These are phyloP conservation scores for Lasioglossum calceatum DNA, from an alignment of 2,888 invertebrate species.

Conservation along the genomic window DNA sequence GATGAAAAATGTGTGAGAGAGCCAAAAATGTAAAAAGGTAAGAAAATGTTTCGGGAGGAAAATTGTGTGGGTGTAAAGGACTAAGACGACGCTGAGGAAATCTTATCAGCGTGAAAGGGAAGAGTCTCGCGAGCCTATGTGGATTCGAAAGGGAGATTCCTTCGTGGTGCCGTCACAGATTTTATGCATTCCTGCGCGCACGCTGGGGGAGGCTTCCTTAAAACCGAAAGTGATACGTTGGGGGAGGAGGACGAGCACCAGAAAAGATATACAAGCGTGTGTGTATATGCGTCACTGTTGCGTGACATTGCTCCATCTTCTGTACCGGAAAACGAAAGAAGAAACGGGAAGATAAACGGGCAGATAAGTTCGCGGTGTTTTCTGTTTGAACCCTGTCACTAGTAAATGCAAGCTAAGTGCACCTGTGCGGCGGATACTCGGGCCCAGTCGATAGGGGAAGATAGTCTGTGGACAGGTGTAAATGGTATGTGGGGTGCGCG, in stretches of 20 bases:
- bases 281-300: background rate
- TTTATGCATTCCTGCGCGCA: constrained; percentile 75
- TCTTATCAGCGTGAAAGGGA: constrained; percentile 59
- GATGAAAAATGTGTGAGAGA: background rate
- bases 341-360: constrained; percentile 21
- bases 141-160: constrained; percentile 81
- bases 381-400: background rate
- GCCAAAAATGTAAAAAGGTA: background rate
- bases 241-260: constrained; percentile 41
- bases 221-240: constrained; percentile 77
- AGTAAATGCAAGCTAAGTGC: constrained; percentile 28
- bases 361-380: constrained; percentile 31
- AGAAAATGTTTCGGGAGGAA: background rate
- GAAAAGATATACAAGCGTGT: background rate
- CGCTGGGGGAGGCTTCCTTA: constrained; percentile 74
- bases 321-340: constrained; percentile 23
- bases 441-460: constrained; percentile 3
- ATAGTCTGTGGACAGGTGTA: constrained; percentile 48
- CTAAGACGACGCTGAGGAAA: background rate
- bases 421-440: constrained; percentile 37
- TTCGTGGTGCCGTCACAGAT: constrained; percentile 78
- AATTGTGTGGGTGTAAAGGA: background rate
- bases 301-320: constrained; percentile 45
- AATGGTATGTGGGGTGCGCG: constrained; percentile 10
- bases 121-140: constrained; percentile 71